These are phyloP conservation scores for Heloderma charlesbogerti DNA, from an alignment of 2,113 vertebrate species.

Conservation along the genomic window DNA sequence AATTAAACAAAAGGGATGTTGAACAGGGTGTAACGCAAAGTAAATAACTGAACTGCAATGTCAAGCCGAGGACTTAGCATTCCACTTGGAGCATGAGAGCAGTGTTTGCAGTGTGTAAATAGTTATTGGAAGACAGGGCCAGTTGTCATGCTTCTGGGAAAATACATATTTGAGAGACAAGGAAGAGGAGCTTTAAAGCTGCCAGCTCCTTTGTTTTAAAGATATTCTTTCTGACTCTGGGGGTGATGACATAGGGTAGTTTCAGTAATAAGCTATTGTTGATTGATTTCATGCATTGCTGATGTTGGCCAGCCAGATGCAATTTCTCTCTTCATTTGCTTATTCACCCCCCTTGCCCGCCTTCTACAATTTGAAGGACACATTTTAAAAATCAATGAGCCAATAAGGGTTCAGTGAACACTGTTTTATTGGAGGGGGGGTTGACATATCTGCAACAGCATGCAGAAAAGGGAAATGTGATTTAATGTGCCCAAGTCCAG, in stretches of 20 bases:
- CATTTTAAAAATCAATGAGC: background rate
- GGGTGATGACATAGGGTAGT: background rate
- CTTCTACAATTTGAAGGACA: background rate
- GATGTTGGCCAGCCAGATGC: background rate
- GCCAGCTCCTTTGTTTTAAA: constrained; percentile 4
- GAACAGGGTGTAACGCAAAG: background rate
- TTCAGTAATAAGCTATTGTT: constrained; percentile 7
- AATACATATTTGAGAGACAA: background rate
- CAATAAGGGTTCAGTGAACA: background rate
- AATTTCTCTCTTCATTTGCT: background rate
- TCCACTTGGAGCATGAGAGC: background rate
- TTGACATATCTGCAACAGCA: background rate
- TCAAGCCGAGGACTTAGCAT: background rate
- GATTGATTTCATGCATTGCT: constrained; percentile 24
- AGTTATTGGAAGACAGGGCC: background rate
- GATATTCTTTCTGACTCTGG: background rate
- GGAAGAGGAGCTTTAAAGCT: background rate
- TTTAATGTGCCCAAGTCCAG: constrained; percentile 1
- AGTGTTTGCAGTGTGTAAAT: constrained; percentile 6
- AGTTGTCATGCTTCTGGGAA: background rate
- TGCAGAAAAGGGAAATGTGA: background rate
- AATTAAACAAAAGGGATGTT: background rate
- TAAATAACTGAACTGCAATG: fast-evolving
- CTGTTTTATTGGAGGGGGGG: background rate
- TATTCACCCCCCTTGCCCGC: background rate